phyloP scores from a whole-genome alignment of 2,113 vertebrate genomes.

The Psilopsiagon aurifrons region DNA sequence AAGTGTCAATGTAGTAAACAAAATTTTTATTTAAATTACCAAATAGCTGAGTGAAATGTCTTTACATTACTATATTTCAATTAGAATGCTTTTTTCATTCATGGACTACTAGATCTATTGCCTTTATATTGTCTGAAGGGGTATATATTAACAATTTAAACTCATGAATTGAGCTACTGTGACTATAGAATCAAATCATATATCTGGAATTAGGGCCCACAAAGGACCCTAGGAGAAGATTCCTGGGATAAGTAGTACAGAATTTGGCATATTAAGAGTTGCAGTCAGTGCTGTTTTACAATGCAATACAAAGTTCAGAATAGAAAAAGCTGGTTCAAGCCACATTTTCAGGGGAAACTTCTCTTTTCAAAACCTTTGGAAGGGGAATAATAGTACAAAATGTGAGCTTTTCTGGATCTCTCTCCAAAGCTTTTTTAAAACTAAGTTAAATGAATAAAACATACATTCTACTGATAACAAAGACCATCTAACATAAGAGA shows the following conservation, averaged over 20 bases:
- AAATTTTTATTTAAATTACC: not conserved
- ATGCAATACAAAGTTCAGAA: not conserved
- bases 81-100: not conserved
- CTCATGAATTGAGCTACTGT: not conserved
- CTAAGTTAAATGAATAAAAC: not conserved
- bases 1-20: not conserved
- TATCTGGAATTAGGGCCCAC: not conserved
- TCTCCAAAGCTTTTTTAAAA: not conserved
- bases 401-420: not conserved
- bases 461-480: not conserved
- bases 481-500: slow-evolving; percentile 15
- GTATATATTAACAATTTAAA: slow-evolving; percentile 4
- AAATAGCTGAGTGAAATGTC: not conserved
- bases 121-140: not conserved
- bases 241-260: not conserved
- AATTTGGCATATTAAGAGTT: not conserved
- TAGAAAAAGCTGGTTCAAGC: not conserved
- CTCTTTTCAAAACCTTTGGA: not conserved
- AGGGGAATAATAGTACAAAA: not conserved
- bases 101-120: not conserved
- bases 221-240: not conserved
- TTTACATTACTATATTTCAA: not conserved
- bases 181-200: not conserved
- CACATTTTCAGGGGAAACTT: not conserved
- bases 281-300: not conserved